A percentile compares a stretch with the other conserved stretches of the same genome.
These are phyloP conservation scores for Bombus confusus DNA, from an alignment of 1,140 invertebrate species.

Conservation along the genomic window DNA sequence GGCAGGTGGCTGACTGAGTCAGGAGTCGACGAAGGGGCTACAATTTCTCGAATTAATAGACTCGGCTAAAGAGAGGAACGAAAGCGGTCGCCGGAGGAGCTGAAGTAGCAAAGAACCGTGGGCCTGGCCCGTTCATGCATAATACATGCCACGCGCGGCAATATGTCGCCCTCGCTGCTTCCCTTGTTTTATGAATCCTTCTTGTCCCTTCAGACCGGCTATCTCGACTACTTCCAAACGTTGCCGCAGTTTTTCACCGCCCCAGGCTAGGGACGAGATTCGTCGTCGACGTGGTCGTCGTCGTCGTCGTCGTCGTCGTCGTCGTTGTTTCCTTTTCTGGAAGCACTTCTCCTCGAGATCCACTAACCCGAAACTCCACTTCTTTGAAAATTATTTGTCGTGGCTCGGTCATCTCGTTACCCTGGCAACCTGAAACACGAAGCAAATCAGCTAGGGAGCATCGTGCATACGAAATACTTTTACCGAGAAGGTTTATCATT, in stretches of 20 bases:
- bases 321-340: background rate
- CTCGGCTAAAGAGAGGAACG: conserved; percentile 51
- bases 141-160: conserved; percentile 78
- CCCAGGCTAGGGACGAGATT: conserved; percentile 37
- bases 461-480: background rate
- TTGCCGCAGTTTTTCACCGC: conserved; percentile 42
- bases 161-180: conserved; percentile 76
- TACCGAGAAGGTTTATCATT: too few relatives aligned
- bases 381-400: conserved; percentile 32
- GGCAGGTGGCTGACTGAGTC: background rate
- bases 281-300: background rate
- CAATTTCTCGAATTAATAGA: conserved; percentile 80
- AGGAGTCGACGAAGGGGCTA: conserved; percentile 30
- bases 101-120: background rate
- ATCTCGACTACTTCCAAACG: conserved; percentile 38
- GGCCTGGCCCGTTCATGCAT: conserved; percentile 73
- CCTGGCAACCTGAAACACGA: background rate
- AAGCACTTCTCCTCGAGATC: conserved; percentile 16
- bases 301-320: background rate
- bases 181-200: conserved; percentile 72
- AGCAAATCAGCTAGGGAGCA: background rate
- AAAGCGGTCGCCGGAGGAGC: background rate
- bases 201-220: conserved; percentile 55
- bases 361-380: conserved; percentile 15
- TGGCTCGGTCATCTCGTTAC: background rate